These are phyloP conservation scores for Dasysyrphus albostriatus DNA, from an alignment of 2,888 invertebrate genomes.

Conservation along the genomic window DNA sequence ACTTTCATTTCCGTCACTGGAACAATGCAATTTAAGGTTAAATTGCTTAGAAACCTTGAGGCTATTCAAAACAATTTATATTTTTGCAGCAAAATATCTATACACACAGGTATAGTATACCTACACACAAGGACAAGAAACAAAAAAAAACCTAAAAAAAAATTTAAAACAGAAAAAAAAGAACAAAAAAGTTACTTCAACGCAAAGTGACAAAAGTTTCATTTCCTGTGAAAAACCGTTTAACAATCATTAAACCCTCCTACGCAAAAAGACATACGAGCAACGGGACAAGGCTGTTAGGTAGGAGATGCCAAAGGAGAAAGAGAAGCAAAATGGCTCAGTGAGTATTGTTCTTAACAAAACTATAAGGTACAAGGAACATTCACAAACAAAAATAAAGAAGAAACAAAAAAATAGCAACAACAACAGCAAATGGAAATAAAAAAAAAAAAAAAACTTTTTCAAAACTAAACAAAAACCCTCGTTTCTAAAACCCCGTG, in stretches of 20 bases:
- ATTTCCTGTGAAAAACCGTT: constrained; percentile 53
- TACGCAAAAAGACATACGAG: constrained; percentile 29
- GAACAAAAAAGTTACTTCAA: constrained; percentile 32
- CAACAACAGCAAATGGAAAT: background rate
- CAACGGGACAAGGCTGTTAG: constrained; percentile 19
- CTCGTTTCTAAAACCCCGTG: constrained; percentile 3
- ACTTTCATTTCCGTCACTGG: constrained; percentile 49
- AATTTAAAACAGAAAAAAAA: background rate
- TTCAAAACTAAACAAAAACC: constrained; percentile 57
- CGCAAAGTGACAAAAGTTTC: constrained; percentile 66
- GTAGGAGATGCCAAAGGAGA: constrained; percentile 18
- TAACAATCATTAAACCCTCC: constrained; percentile 64
- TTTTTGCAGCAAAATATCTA: constrained; percentile 18
- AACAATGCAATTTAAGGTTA: constrained; percentile 66
- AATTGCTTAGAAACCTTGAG: constrained; percentile 66
- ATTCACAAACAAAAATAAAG: background rate
- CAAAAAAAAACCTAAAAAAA: background rate
- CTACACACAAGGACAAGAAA: constrained; percentile 2
- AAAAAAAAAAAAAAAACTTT: constrained; percentile 39
- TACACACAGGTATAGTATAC: background rate
- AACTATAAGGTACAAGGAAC: constrained; percentile 15
- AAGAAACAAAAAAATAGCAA: background rate
- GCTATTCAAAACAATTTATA: constrained; percentile 45
- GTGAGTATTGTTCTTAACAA: constrained; percentile 41
- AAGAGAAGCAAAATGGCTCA: constrained; percentile 31